These are phyloP conservation scores for Epiblema foenella DNA, from an alignment of 2,888 invertebrate genomes.

Conservation along the genomic window DNA sequence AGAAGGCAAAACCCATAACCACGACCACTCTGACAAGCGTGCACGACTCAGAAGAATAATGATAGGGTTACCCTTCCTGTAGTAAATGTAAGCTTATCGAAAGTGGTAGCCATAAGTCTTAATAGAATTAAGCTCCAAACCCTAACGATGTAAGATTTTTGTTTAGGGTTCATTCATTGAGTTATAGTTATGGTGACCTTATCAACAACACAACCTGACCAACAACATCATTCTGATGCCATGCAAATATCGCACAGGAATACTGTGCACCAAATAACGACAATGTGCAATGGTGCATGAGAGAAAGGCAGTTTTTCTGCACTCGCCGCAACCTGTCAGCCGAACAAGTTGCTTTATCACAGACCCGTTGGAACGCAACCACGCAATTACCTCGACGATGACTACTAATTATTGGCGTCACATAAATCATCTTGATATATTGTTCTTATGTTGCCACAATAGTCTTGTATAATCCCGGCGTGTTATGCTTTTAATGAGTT, in stretches of 20 bases:
- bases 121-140: too few relatives aligned
- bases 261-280: conserved; percentile 40
- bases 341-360: conserved; percentile 47
- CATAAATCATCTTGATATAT: conserved; percentile 41
- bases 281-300: conserved; percentile 53
- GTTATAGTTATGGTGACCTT: too few relatives aligned
- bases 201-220: not conserved
- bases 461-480: conserved; percentile 26
- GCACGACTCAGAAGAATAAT: too few relatives aligned
- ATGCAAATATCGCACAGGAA: conserved; percentile 35
- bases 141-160: too few relatives aligned
- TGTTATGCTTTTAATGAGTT: conserved; percentile 5
- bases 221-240: conserved; percentile 3
- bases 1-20: too few relatives aligned
- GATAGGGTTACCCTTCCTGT: too few relatives aligned
- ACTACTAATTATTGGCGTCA: conserved; percentile 43
- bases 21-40: too few relatives aligned
- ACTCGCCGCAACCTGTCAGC: conserved; percentile 49
- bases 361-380: conserved; percentile 49
- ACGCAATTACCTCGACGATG: conserved; percentile 49
- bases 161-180: too few relatives aligned
- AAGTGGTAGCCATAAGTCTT: too few relatives aligned
- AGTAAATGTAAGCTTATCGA: too few relatives aligned
- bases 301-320: conserved; percentile 53
- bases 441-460: conserved; percentile 31